Conservation (phyloP, 2,797 vertebrate genomes). For the Alcedo quadribrachys region DNA sequence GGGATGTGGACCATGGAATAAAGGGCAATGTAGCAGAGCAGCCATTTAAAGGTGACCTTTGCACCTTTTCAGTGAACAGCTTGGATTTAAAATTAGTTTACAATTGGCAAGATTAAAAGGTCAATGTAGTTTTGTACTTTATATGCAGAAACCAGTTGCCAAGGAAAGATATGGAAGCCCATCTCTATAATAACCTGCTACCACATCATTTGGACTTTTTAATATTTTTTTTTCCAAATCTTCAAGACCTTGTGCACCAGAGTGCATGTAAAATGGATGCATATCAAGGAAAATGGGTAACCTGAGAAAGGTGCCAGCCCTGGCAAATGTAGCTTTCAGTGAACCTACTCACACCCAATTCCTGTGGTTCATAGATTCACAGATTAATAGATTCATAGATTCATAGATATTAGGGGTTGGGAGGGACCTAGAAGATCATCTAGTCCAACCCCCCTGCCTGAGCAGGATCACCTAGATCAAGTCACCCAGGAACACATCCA, state of each 20-base stretch:
- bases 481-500: too few species aligned
- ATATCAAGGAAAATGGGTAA: background rate
- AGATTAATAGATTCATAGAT: too few species aligned
- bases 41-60: slow-evolving; percentile 34
- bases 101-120: slow-evolving; percentile 17
- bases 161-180: background rate
- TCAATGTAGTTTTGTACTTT: background rate
- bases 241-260: background rate
- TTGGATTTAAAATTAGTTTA: slow-evolving; percentile 34
- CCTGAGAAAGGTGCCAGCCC: background rate
- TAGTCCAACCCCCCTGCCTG: too few species aligned
- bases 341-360: background rate
- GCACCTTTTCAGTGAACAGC: background rate
- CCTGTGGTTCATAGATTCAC: background rate
- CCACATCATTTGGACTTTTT: background rate
- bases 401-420: too few species aligned
- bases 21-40: background rate
- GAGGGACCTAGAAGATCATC: too few species aligned
- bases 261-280: background rate
- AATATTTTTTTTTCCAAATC: background rate
- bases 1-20: background rate
- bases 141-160: background rate
- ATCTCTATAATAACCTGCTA: background rate
- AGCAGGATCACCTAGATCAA: too few species aligned
- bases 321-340: background rate